Conservation (phyloP, 53 echinoderm and acorn worm species). For the Astropecten irregularis region DNA sequence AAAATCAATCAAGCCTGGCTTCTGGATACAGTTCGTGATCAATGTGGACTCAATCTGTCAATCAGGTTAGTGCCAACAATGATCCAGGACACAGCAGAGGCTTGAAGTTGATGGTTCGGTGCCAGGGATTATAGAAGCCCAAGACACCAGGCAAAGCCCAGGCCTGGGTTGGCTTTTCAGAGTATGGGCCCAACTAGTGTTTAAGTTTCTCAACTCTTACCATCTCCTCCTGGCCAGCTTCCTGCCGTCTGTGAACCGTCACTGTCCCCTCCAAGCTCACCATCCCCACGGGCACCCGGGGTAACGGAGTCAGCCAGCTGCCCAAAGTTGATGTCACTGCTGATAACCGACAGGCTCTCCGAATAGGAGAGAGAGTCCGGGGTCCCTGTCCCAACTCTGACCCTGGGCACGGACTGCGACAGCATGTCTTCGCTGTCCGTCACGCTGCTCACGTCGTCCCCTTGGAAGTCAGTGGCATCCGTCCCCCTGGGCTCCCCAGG, state of each 20-base stretch:
- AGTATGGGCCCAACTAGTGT: no score
- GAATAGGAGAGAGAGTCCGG: constrained; percentile 50
- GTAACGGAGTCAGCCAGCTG: constrained; percentile 8
- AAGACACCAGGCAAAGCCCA: no score
- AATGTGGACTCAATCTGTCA: no score
- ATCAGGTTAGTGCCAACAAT: no score
- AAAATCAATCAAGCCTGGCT: no score
- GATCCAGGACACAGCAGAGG: no score
- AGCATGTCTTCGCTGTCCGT: constrained; percentile 41
- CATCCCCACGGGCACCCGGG: not conserved
- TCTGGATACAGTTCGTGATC: no score
- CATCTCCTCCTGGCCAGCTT: constrained; percentile 17
- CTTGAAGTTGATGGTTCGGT: no score
- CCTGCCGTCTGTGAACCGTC: constrained; percentile 2
- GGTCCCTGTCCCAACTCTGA: constrained; percentile 27
- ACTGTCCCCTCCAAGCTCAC: constrained; percentile 17
- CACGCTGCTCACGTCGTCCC: constrained; percentile 26
- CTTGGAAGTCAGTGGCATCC: constrained; percentile 27
- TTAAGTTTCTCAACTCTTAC: not conserved
- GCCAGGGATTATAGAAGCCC: no score
- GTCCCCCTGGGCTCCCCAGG: constrained; percentile 29
- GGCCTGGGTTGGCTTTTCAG: no score
- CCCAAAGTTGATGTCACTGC: constrained; percentile 45
- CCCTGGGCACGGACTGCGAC: constrained; percentile 1
- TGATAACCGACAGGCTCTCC: constrained; percentile 31